These are phyloP conservation scores for Willisornis vidua DNA, from an alignment of 2,113 vertebrate species.

Conservation along the genomic window DNA sequence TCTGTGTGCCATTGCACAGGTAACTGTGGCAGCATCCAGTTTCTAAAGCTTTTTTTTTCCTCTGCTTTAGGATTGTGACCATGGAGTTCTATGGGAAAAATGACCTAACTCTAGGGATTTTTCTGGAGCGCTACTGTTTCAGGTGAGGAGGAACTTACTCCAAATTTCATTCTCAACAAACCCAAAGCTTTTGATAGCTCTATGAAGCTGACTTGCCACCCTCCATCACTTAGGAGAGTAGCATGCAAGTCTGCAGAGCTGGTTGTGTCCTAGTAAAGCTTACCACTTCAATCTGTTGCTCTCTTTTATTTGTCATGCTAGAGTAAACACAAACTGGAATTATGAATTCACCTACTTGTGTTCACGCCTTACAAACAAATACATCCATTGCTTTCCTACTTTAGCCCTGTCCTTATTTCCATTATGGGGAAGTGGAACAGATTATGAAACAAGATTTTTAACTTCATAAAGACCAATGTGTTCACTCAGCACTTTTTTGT, in stretches of 20 bases:
- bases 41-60: neutral
- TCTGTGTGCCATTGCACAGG: neutral
- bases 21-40: neutral
- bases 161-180: neutral
- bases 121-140: slow-evolving; percentile 97
- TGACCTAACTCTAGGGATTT: slow-evolving; percentile 94
- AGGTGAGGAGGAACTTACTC: slow-evolving; percentile 76
- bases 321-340: neutral
- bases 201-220: neutral
- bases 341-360: neutral
- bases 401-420: neutral
- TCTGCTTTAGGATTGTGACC: slow-evolving; percentile 90
- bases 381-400: neutral
- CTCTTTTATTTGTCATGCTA: neutral
- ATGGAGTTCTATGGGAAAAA: slow-evolving; percentile 99
- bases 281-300: neutral
- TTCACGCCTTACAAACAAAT: neutral
- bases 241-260: neutral
- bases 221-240: neutral
- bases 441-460: neutral
- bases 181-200: neutral
- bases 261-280: neutral
- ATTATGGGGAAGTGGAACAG: neutral
- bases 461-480: neutral
- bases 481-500: neutral